phyloP scores from a whole-genome alignment of 2,888 invertebrate species.

The Orthosia cruda region DNA sequence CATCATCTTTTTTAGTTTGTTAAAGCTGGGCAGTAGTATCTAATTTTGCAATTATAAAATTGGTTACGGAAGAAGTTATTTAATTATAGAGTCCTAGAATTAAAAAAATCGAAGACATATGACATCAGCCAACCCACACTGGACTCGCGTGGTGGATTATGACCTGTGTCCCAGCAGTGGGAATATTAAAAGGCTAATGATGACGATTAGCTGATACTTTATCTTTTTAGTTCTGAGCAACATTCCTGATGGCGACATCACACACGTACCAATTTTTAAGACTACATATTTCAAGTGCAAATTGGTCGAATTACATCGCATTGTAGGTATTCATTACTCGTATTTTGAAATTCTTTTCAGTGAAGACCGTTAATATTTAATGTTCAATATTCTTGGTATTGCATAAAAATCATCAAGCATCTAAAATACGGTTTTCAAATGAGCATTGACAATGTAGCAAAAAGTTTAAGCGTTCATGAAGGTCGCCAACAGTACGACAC shows the following conservation, averaged over 20 bases:
- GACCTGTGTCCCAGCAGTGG: too few relatives aligned
- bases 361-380: too few relatives aligned
- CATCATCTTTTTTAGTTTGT: not conserved
- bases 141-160: too few relatives aligned
- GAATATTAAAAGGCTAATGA: too few relatives aligned
- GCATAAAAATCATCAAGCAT: conserved; percentile 6
- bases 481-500: conserved; percentile 55
- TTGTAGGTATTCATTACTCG: too few relatives aligned
- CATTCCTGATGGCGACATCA: too few relatives aligned
- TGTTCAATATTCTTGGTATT: not conserved
- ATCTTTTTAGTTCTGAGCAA: not conserved
- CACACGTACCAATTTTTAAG: too few relatives aligned
- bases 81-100: too few relatives aligned
- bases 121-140: too few relatives aligned
- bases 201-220: not conserved
- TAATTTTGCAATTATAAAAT: not conserved
- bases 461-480: conserved; percentile 59
- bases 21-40: not conserved
- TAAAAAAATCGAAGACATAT: too few relatives aligned
- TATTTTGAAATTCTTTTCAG: not conserved
- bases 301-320: too few relatives aligned
- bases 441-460: conserved; percentile 45
- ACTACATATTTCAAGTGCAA: too few relatives aligned
- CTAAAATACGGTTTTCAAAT: conserved; percentile 43
- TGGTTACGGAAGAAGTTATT: not conserved